Percentiles rank a stretch among this genome's conserved stretches.
phyloP scores from a whole-genome alignment of 2,888 invertebrate genomes.

The Apodemia duryi region DNA sequence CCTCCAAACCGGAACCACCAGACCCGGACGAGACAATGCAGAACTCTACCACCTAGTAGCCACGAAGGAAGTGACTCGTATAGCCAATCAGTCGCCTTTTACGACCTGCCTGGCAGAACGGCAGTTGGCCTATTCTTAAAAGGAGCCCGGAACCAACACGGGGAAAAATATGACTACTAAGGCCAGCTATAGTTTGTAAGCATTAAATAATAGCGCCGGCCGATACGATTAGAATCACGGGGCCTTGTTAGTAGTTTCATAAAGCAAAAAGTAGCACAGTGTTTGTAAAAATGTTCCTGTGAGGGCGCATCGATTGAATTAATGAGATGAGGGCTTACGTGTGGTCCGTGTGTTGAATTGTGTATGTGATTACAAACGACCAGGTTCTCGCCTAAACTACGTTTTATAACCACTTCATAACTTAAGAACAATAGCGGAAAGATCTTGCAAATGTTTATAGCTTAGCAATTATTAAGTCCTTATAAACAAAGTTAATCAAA shows the following conservation, averaged over 20 bases:
- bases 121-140: too few species aligned
- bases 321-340: constrained; percentile 74
- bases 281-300: constrained; percentile 63
- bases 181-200: too few species aligned
- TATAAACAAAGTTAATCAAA: too few species aligned
- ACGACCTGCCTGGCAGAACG: too few species aligned
- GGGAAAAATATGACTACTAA: too few species aligned
- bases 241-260: constrained; percentile 37
- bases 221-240: constrained; percentile 39
- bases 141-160: too few species aligned
- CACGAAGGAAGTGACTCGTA: too few species aligned
- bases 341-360: constrained; percentile 65
- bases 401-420: constrained; percentile 58
- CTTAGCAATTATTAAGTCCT: background rate
- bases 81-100: too few species aligned
- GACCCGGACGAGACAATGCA: too few species aligned
- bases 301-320: constrained; percentile 73
- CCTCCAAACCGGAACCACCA: too few species aligned
- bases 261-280: constrained; percentile 53
- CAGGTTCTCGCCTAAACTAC: constrained; percentile 51
- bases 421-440: constrained; percentile 53
- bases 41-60: too few species aligned
- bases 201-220: too few species aligned
- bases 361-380: constrained; percentile 55
- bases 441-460: background rate